Conservation (phyloP, 2,888 invertebrate species). For the Achlya flavicornis region DNA sequence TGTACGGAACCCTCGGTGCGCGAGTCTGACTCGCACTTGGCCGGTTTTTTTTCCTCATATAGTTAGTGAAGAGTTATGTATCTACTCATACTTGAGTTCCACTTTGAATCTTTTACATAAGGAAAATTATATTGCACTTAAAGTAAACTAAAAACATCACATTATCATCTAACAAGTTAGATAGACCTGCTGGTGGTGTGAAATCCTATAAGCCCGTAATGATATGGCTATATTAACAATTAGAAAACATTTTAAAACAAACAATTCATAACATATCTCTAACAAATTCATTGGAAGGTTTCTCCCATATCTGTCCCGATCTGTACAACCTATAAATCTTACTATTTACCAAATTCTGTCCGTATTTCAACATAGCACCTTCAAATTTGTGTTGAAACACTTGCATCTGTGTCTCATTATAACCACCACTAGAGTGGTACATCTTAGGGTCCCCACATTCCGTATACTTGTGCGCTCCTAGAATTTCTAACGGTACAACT, state of each 20-base stretch:
- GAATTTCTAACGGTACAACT: conserved; percentile 59
- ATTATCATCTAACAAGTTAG: not conserved
- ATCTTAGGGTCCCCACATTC: conserved; percentile 73
- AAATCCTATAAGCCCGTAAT: not conserved
- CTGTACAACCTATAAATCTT: conserved; percentile 76
- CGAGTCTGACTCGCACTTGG: no score
- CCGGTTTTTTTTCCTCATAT: no score
- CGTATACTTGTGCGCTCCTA: conserved; percentile 76
- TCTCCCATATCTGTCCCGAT: conserved; percentile 80
- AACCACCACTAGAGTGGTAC: conserved; percentile 62
- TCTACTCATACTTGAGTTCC: no score
- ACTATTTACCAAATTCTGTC: conserved; percentile 71
- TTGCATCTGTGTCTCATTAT: conserved; percentile 76
- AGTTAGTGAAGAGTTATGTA: no score
- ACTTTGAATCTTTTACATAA: not conserved
- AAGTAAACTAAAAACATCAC: not conserved
- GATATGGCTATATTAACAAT: not conserved
- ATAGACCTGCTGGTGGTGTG: not conserved
- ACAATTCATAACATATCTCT: conserved; percentile 61
- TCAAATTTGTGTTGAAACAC: conserved; percentile 79
- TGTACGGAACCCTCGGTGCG: no score
- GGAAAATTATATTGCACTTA: not conserved
- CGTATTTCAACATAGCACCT: conserved; percentile 79
- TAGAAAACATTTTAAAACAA: not conserved
- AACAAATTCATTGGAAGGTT: conserved; percentile 59